These are phyloP conservation scores for Anarsia innoxiella DNA, from an alignment of 2,888 invertebrate species.

Conservation along the genomic window DNA sequence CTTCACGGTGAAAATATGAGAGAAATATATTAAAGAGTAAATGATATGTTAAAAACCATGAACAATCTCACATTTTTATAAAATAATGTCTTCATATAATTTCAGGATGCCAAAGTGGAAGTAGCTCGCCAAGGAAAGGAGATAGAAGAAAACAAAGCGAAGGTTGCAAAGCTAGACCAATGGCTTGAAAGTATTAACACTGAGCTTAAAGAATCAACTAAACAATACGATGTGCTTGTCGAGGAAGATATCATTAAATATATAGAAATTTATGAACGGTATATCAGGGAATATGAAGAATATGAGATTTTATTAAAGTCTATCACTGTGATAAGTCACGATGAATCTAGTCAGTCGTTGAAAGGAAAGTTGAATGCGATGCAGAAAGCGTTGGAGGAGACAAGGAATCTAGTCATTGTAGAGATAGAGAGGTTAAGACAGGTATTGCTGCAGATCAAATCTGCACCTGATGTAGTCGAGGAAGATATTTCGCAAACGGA, in stretches of 20 bases:
- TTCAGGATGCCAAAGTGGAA: constrained; percentile 65
- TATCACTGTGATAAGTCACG: constrained; percentile 57
- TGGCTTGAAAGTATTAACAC: constrained; percentile 70
- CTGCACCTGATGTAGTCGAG: constrained; percentile 52
- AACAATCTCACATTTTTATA: too few species aligned
- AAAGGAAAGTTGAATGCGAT: constrained; percentile 74
- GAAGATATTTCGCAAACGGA: constrained; percentile 73
- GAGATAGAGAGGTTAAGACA: constrained; percentile 73
- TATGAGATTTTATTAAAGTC: constrained; percentile 60
- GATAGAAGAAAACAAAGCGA: constrained; percentile 54
- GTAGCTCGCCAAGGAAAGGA: constrained; percentile 50
- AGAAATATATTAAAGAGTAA: too few species aligned
- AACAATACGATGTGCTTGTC: constrained; percentile 44
- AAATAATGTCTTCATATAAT: too few species aligned
- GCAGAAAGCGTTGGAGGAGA: constrained; percentile 75
- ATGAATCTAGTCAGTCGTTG: constrained; percentile 70
- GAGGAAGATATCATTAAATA: constrained; percentile 61
- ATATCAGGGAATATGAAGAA: constrained; percentile 63
- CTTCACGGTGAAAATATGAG: too few species aligned
- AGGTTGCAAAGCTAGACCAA: constrained; percentile 58
- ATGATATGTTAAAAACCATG: too few species aligned
- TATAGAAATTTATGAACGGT: constrained; percentile 65
- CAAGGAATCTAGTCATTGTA: constrained; percentile 75
- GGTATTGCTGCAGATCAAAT: constrained; percentile 56
- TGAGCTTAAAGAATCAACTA: constrained; percentile 61